Conservation (phyloP, 2,888 invertebrate species). For the Xanthia icteritia region DNA sequence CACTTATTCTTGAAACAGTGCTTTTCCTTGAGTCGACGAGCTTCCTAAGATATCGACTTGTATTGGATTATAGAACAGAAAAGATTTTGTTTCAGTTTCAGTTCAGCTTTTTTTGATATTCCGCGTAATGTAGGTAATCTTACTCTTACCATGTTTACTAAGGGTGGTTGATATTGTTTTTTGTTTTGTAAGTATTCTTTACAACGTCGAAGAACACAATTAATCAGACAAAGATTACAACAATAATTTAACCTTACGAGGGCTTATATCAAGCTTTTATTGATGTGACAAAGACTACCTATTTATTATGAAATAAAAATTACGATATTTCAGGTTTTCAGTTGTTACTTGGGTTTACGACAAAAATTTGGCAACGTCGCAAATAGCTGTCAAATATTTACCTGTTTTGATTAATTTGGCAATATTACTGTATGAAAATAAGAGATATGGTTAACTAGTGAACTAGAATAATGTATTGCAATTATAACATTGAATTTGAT, state of each 20-base stretch:
- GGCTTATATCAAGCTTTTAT: constrained; percentile 3
- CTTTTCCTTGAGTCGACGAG: background rate
- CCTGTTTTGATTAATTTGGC: too few relatives aligned
- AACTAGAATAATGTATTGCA: too few relatives aligned
- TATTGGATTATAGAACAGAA: background rate
- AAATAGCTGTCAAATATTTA: too few relatives aligned
- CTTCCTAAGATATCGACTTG: background rate
- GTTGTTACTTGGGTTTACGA: background rate
- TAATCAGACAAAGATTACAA: background rate
- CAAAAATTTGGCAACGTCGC: too few relatives aligned
- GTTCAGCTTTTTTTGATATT: background rate
- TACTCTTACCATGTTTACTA: background rate
- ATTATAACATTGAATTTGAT: too few relatives aligned
- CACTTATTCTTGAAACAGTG: background rate
- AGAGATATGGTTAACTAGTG: too few relatives aligned
- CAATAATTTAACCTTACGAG: background rate
- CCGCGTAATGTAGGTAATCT: background rate
- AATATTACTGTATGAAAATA: too few relatives aligned
- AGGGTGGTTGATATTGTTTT: background rate
- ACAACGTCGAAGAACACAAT: background rate
- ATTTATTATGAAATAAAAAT: background rate
- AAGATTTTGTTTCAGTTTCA: background rate
- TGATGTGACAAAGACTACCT: background rate
- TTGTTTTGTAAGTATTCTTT: background rate
- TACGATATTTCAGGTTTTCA: constrained; percentile 1